phyloP scores from a whole-genome alignment of 2,797 vertebrate species.

The Cryptoprocta ferox region DNA sequence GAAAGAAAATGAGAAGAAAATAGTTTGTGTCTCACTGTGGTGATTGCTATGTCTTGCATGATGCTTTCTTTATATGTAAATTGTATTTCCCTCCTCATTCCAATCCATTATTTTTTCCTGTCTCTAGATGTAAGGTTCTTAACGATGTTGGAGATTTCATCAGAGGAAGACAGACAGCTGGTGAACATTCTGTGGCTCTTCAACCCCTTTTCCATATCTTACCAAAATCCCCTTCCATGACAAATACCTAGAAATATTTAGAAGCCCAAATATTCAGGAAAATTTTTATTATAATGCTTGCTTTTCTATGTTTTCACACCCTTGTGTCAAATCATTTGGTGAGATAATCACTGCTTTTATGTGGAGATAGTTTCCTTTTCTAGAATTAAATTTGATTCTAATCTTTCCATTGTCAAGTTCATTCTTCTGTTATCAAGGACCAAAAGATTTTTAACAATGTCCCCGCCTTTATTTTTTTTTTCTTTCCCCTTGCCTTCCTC shows the following conservation, averaged over 20 bases:
- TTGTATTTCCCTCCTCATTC: constrained; percentile 47
- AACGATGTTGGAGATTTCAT: constrained; percentile 27
- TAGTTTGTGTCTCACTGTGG: not conserved
- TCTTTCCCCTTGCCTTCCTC: not conserved
- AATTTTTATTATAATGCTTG: not conserved
- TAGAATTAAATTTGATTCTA: constrained; percentile 53
- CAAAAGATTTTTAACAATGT: constrained; percentile 30
- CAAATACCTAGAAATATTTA: constrained; percentile 56
- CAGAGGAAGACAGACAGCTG: constrained; percentile 56
- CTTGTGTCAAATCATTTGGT: constrained; percentile 35
- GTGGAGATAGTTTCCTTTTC: constrained; percentile 58
- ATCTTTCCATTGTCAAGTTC: not conserved
- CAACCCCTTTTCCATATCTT: not conserved
- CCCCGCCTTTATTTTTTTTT: not conserved
- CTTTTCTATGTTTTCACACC: constrained; percentile 43
- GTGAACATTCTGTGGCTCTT: constrained; percentile 54
- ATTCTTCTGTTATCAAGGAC: constrained; percentile 48
- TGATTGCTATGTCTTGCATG: constrained; percentile 43
- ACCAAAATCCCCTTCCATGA: not conserved
- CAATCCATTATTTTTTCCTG: constrained; percentile 60
- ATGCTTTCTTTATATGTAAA: constrained; percentile 69
- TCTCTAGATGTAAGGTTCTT: constrained; percentile 62
- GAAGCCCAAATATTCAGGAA: constrained; percentile 48
- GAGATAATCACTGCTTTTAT: constrained; percentile 5
- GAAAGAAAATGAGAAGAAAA: constrained; percentile 55